Conservation (phyloP, 37 sponge, comb jelly and placozoan species). For the Chondrilla cf. caribensis region DNA sequence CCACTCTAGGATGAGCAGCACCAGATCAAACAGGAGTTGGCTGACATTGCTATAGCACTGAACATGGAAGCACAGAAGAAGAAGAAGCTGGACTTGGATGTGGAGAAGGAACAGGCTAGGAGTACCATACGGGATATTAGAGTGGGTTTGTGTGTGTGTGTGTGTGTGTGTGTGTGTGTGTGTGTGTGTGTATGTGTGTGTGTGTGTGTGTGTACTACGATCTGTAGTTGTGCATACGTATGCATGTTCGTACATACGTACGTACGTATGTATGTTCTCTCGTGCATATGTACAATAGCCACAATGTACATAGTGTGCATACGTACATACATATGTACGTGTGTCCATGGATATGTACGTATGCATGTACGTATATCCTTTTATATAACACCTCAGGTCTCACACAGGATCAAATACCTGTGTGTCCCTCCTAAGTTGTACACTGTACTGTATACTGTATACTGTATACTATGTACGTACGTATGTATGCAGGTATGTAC, state of each 20-base stretch:
- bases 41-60: slow-evolving; percentile 59
- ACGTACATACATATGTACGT: background rate
- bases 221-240: background rate
- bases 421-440: too few species aligned
- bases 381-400: too few species aligned
- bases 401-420: too few species aligned
- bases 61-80: slow-evolving; percentile 85
- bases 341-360: background rate
- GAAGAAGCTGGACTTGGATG: slow-evolving; percentile 20
- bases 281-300: background rate
- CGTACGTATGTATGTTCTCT: background rate
- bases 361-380: background rate
- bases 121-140: background rate
- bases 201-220: background rate
- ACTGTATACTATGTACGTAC: background rate
- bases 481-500: background rate
- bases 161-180: background rate
- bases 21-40: slow-evolving; percentile 60
- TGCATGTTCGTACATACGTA: too few species aligned
- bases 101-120: background rate
- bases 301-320: background rate
- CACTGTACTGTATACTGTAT: too few species aligned
- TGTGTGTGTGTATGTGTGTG: background rate
- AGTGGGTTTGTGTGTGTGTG: background rate
- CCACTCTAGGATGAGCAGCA: slow-evolving; percentile 64